phyloP scores from a whole-genome alignment of 2,888 invertebrate species.

The Epicampocera succincta region DNA sequence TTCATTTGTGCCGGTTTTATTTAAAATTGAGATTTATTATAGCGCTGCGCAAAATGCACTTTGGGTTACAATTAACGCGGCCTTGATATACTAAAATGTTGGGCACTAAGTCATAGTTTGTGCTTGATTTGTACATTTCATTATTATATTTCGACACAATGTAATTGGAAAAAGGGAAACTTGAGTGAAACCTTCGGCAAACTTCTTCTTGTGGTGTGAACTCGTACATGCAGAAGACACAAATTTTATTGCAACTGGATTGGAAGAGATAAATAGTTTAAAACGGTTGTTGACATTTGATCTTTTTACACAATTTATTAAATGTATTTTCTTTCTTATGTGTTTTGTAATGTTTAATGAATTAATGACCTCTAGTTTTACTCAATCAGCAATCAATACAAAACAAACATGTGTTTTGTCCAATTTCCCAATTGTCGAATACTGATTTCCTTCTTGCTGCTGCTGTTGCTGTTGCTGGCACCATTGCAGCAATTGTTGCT shows the following conservation, averaged over 20 bases:
- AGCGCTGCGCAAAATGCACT: constrained; percentile 22
- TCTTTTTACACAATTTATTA: constrained; percentile 13
- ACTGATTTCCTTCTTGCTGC: neutral
- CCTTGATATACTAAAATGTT: constrained; percentile 45
- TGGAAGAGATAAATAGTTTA: too few relatives aligned
- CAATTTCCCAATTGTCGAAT: constrained; percentile 37
- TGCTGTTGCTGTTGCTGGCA: constrained; percentile 6
- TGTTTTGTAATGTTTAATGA: constrained; percentile 52
- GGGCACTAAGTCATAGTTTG: constrained; percentile 53
- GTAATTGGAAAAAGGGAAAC: too few relatives aligned
- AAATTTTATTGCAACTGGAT: too few relatives aligned
- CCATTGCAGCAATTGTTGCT: constrained; percentile 1
- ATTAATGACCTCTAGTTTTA: constrained; percentile 65
- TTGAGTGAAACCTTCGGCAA: too few relatives aligned
- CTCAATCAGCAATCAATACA: constrained; percentile 63
- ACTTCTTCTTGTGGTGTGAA: too few relatives aligned
- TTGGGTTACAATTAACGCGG: constrained; percentile 14
- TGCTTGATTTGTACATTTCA: constrained; percentile 5
- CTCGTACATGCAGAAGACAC: too few relatives aligned
- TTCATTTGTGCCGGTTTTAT: neutral
- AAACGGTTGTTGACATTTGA: constrained; percentile 40
- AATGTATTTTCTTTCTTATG: neutral
- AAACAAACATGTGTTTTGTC: constrained; percentile 50
- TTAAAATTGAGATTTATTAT: constrained; percentile 5
- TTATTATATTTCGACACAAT: neutral